Evolutionary conservation across 2,797 vertebrate genomes (phyloP), one percentile per base, ranked within the genome.

Genomic region (Squalus acanthias): DNA sequence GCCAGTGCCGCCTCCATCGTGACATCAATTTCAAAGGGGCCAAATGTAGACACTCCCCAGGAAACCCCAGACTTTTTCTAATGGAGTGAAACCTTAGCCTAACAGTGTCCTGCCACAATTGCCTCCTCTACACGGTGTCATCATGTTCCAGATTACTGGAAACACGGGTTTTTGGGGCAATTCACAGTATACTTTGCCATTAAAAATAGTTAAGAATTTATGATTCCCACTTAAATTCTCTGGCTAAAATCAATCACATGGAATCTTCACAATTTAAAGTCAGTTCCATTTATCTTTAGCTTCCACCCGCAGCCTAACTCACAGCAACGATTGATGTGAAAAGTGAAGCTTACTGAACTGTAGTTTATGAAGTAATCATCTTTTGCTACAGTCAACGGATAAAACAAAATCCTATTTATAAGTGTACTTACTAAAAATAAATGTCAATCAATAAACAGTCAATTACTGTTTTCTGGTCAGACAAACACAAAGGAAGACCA

Each of bases 361-460:
- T 29, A 39, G 33, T 65, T 94, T 46, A 46, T 65, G n/a, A 94
- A 24, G 91, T 24, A 67, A 94, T 67, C 91, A 94, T 10, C 63
- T 94, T 65, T 15, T 46, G n/a, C 20, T 67, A 46, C 4, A 39
- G 20, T 85, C 39, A 85, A 85, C 22, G 91, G 91, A 39, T 67
- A 94, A 94, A 94, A 46, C n/a, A 94, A 69, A 94, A 69, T 46
- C 33, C 15, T 94, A 94, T 69, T 94, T 94, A 46, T 87, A 67
- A 39, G 33, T 94, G 91, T 29, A 20, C 65, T 39, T 39, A 46
- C 63, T 94, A 94, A 69, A 94, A 94, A 39, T 57, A 60, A 85
- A 50, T 65, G 1, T 94, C 13, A 69, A 94, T 67, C 33, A 94
- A 22, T 65, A 94, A 94, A 69, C 91, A 94, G 63, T 67, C 33